Base-by-base conservation (phyloP, 2,797 vertebrate genomes). In the Hypotaenidia okinawae region DNA sequence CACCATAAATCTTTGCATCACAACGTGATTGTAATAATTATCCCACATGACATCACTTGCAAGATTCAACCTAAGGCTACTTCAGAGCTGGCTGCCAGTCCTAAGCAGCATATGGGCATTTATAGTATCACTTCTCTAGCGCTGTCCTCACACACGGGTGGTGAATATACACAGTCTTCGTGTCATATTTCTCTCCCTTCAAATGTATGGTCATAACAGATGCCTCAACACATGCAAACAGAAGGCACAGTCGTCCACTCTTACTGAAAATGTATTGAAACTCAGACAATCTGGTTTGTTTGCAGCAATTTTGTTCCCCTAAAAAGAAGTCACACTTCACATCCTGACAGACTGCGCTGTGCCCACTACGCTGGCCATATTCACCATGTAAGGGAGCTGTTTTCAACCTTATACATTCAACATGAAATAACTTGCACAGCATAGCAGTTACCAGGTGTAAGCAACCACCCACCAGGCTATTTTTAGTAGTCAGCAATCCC, bases 401-500 rank as follows among this genome's bases (percentile, higher is more conserved):
- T 90, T 87, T 83, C 75, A 58, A 33, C 33, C 54, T 67, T 74
- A 43, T 4, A 41, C 9, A 28, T 88, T 90, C 86, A 84, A 27
- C 28, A 27, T 33, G 37, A 80, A 94, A 57, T 68, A 82, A 41
- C 57, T 76, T 55, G 18, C 39, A 51, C 45, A 33, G 49, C 28
- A 41, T 41, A 69, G 70, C 77, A 82, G 49, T 84, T 84, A 39
- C 30, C 32, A 59, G 61, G 21, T 89, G 18, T 97, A 83, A 96
- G 84, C 70, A 84, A 43, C 74, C 58, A 77, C 78, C n/a, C 58
- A 66, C 13, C 25, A 70, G 57, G 64, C 61, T 79, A 8, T 67
- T 92, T 92, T 76, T 80, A 92, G 74, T 58, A 83, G 57, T 41
- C 81, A 74, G 27, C 17, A 89, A 49, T 89, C 37, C 57, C 45